A percentile compares a stretch with the other conserved stretches of the same genome.
phyloP scores from a whole-genome alignment of 2,888 invertebrate species.

The Chaitophorus viminalis region DNA sequence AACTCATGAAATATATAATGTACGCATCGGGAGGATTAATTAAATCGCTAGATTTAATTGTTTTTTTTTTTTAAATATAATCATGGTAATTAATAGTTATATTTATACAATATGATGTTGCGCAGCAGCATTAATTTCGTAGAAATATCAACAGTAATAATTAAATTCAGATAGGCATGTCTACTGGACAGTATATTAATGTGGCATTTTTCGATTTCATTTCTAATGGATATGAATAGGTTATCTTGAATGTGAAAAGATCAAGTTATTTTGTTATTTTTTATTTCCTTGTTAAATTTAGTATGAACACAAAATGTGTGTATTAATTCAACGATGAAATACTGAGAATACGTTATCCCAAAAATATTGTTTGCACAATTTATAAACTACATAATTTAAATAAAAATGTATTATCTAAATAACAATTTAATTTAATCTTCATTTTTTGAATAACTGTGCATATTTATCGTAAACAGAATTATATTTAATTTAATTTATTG shows the following conservation, averaged over 20 bases:
- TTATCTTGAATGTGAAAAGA: conserved; percentile 12
- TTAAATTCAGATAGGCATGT: neutral
- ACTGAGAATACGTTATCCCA: neutral
- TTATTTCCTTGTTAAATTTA: neutral
- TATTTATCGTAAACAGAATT: too few relatives aligned
- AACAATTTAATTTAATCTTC: neutral
- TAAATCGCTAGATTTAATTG: neutral
- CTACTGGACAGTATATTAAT: neutral
- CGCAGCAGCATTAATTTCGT: neutral
- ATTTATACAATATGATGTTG: too few relatives aligned
- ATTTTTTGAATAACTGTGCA: neutral
- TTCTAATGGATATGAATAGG: conserved; percentile 2
- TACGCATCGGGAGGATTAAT: too few relatives aligned
- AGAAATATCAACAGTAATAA: neutral
- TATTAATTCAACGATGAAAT: neutral
- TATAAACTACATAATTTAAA: neutral
- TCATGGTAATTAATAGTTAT: too few relatives aligned
- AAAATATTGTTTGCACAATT: neutral
- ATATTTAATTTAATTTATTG: too few relatives aligned
- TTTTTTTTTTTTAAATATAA: too few relatives aligned
- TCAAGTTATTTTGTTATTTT: neutral
- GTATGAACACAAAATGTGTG: neutral
- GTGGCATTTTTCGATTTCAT: conserved; percentile 13
- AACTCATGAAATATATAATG: too few relatives aligned
- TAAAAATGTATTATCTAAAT: neutral